These are phyloP conservation scores for Drosophila tropicalis DNA, from an alignment of 1,140 invertebrate genomes.

Conservation along the genomic window DNA sequence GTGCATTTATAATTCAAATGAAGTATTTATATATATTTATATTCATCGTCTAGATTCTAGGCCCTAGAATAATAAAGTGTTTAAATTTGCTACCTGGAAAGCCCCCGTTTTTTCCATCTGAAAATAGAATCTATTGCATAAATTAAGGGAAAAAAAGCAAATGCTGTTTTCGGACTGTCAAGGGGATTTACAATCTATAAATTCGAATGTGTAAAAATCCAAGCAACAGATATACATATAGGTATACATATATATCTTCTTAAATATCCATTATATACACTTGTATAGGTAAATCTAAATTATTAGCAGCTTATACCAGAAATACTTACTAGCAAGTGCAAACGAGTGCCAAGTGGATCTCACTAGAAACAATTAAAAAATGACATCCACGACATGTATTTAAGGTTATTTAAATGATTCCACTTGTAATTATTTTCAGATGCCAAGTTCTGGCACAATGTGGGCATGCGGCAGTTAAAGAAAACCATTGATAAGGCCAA, in stretches of 20 bases:
- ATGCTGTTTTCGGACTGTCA: neutral
- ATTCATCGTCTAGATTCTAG: too few relatives aligned
- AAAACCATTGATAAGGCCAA: slow-evolving; percentile 62
- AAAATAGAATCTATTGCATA: slow-evolving; percentile 10
- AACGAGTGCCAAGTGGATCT: slow-evolving; percentile 53
- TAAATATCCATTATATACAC: neutral
- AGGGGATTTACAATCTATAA: slow-evolving; percentile 9
- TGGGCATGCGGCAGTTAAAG: slow-evolving; percentile 61
- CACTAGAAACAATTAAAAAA: slow-evolving; percentile 59
- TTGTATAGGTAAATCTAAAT: slow-evolving; percentile 53
- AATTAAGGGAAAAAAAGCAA: neutral
- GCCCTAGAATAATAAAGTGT: neutral
- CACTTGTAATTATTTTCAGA: slow-evolving; percentile 45
- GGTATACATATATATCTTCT: slow-evolving; percentile 24
- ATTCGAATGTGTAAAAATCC: neutral
- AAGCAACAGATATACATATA: slow-evolving; percentile 18
- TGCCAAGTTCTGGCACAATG: slow-evolving; percentile 63
- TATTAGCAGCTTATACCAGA: slow-evolving; percentile 53
- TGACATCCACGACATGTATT: slow-evolving; percentile 23
- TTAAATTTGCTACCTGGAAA: neutral
- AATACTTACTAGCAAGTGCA: slow-evolving; percentile 28
- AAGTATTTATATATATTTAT: too few relatives aligned
- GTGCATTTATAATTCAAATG: too few relatives aligned
- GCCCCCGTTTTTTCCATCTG: neutral
- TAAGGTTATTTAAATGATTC: slow-evolving; percentile 34